Conservation (phyloP, 2,888 invertebrate species). For the Eudemis profundana region DNA sequence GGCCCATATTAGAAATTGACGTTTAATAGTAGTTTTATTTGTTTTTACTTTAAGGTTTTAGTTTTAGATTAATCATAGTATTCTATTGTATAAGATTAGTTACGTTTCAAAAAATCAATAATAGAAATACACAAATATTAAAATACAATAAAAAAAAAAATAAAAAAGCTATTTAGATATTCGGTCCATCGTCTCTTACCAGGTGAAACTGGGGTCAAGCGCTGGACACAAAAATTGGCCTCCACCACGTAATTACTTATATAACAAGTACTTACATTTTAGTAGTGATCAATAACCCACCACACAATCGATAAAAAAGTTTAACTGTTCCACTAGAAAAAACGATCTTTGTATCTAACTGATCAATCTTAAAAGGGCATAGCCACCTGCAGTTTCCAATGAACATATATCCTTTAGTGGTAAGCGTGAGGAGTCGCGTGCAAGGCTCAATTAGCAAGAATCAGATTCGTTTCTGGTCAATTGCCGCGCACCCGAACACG, state of each 20-base stretch:
- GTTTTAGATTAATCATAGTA: no score
- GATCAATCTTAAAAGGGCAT: not conserved
- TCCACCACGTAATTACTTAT: not conserved
- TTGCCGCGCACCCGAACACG: slow-evolving; percentile 18
- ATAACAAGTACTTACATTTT: not conserved
- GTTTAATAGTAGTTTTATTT: no score
- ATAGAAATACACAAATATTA: no score
- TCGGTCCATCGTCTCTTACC: no score
- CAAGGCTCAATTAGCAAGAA: slow-evolving; percentile 13
- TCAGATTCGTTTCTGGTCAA: slow-evolving; percentile 28
- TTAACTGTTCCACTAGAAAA: slow-evolving; percentile 1
- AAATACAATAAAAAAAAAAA: no score
- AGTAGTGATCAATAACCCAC: not conserved
- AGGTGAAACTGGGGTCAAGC: no score
- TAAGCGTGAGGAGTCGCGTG: not conserved
- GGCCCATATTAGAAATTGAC: no score
- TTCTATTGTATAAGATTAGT: no score
- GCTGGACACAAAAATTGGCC: no score
- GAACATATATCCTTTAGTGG: not conserved
- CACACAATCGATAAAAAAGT: slow-evolving; percentile 8
- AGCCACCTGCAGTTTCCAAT: not conserved
- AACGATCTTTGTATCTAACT: not conserved
- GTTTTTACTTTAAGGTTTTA: no score
- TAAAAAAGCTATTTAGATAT: no score
- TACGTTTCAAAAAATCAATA: no score